Conservation (phyloP, 2,113 vertebrate genomes). For the Otolemur garnettii region DNA sequence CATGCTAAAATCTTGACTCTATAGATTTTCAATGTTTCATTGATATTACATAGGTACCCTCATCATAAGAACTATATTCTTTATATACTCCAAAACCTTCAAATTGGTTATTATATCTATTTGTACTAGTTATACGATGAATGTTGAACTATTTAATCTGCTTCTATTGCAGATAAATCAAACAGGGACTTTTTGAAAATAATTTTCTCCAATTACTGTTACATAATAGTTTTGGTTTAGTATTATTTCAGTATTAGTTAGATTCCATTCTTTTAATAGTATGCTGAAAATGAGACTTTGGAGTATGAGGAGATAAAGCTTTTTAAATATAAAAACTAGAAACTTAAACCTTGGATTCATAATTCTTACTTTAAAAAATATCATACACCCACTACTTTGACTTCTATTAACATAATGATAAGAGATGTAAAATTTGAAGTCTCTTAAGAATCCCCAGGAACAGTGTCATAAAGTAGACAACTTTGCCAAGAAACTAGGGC, state of each 20-base stretch:
- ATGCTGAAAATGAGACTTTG: not conserved
- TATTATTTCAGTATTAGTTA: not conserved
- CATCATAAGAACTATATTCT: not conserved
- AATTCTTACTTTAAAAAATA: conserved; percentile 14
- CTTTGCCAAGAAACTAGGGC: not conserved
- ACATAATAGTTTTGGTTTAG: not conserved
- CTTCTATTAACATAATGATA: not conserved
- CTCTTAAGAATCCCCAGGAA: not conserved
- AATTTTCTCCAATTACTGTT: not conserved
- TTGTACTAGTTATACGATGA: not conserved
- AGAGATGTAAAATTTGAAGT: not conserved
- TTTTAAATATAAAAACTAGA: not conserved
- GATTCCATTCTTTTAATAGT: not conserved
- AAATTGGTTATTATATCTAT: not conserved
- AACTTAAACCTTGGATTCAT: not conserved
- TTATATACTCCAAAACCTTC: not conserved
- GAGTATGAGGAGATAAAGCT: not conserved
- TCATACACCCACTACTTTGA: not conserved
- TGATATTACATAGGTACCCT: not conserved
- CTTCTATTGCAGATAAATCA: not conserved
- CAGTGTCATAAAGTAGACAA: not conserved
- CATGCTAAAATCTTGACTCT: not conserved
- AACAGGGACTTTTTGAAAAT: conserved; percentile 1
- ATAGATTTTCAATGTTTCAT: not conserved
- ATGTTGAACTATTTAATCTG: not conserved